Percentiles rank a stretch among this genome's conserved stretches.
Conservation (phyloP, 2,888 invertebrate species). For the Philopedon plagiatum region DNA sequence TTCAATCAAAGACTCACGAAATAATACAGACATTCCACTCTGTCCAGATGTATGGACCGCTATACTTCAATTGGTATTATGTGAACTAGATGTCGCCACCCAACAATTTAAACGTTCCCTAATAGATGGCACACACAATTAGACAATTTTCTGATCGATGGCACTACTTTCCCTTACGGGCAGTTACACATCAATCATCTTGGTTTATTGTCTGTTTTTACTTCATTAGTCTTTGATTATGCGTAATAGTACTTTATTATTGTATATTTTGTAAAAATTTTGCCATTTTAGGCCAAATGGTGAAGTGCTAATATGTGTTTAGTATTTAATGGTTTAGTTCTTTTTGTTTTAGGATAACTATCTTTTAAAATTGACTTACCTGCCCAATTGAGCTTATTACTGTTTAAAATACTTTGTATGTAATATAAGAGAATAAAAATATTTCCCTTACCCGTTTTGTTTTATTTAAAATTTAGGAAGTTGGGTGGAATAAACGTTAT, state of each 20-base stretch:
- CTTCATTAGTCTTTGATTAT: background rate
- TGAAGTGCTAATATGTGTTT: slow-evolving; percentile 64
- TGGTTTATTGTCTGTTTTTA: background rate
- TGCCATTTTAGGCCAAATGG: slow-evolving; percentile 60
- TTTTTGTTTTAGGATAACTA: slow-evolving; percentile 40
- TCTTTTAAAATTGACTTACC: slow-evolving; percentile 30
- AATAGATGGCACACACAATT: background rate
- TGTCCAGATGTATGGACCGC: background rate
- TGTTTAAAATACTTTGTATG: slow-evolving; percentile 20
- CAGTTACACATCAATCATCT: too few relatives aligned
- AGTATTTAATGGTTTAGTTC: slow-evolving; percentile 35
- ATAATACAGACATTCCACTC: background rate
- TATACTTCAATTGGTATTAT: too few relatives aligned
- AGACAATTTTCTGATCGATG: background rate
- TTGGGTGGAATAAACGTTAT: background rate
- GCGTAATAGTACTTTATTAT: slow-evolving; percentile 40
- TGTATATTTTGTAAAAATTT: slow-evolving; percentile 41
- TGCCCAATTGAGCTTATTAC: slow-evolving; percentile 27
- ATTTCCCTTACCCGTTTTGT: background rate
- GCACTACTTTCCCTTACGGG: too few relatives aligned
- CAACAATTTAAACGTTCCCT: too few relatives aligned
- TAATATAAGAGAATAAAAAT: slow-evolving; percentile 28
- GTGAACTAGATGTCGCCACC: too few relatives aligned
- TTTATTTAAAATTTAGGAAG: background rate
- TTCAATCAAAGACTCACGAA: background rate